A percentile compares a stretch with the other conserved stretches of the same genome.
Evolutionary conservation across 1,140 invertebrate genomes (phyloP).

Genomic region (Aphis gossypii): DNA sequence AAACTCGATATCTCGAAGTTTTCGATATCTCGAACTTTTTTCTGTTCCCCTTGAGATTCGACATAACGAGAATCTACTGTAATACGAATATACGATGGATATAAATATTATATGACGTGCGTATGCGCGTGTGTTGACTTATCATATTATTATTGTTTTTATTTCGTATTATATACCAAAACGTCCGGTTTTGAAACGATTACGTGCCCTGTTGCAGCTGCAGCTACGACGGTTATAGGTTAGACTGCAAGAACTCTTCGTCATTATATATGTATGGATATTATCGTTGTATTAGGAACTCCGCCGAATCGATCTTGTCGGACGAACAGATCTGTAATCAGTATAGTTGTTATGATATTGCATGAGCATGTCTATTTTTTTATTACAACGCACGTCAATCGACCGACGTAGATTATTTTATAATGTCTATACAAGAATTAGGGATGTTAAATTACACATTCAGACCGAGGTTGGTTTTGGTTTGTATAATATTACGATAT

Average conservation of each 20-base stretch:
- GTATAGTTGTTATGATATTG: background rate
- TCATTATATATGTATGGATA: background rate
- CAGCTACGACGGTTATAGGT: background rate
- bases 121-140: background rate
- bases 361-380: background rate
- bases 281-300: background rate
- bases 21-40: no score
- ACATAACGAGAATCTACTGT: no score
- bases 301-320: background rate
- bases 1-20: no score
- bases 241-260: background rate
- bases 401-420: background rate
- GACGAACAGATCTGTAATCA: background rate
- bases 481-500: background rate
- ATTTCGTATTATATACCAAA: background rate
- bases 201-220: background rate
- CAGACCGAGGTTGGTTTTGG: background rate
- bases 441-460: background rate
- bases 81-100: background rate
- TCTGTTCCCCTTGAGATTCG: no score
- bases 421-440: background rate
- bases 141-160: background rate
- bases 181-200: background rate
- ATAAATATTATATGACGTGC: background rate
- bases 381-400: background rate